A percentile compares a stretch with the other conserved stretches of the same genome.
These are phyloP conservation scores for Mobula hypostoma DNA, from an alignment of 2,113 vertebrate genomes.

Conservation along the genomic window DNA sequence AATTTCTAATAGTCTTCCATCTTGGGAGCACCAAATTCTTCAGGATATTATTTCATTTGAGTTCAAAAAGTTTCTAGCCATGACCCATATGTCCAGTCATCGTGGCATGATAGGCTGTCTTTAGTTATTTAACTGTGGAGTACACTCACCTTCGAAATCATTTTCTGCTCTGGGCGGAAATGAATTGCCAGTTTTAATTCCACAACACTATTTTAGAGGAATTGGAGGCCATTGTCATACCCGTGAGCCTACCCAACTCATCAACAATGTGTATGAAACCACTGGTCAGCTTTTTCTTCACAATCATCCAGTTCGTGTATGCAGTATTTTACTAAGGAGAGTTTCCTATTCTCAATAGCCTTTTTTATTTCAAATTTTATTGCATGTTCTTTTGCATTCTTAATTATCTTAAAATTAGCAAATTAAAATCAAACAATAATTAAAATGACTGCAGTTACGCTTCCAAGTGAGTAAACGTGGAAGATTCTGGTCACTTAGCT, in stretches of 20 bases:
- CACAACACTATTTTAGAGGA: not conserved
- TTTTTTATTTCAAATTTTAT: not conserved
- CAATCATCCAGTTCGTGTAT: not conserved
- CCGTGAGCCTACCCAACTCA: not conserved
- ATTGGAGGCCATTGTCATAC: not conserved
- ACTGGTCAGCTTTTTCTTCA: not conserved
- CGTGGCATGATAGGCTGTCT: no score
- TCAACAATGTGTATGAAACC: not conserved
- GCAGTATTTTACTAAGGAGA: not conserved
- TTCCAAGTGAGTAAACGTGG: not conserved
- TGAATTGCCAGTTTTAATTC: not conserved
- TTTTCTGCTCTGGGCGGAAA: not conserved
- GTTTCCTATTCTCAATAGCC: not conserved
- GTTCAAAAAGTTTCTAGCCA: not conserved
- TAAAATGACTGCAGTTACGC: not conserved
- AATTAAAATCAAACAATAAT: not conserved
- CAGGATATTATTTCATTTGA: no score
- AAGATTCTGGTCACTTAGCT: no score
- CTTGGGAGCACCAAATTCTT: not conserved
- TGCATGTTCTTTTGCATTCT: not conserved
- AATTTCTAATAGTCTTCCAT: not conserved
- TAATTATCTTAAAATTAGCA: not conserved
- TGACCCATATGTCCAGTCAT: not conserved
- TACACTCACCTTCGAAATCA: not conserved
- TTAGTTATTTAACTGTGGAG: not conserved